Evolutionary conservation across 2,113 vertebrate species (phyloP), one percentile per base, ranked within the genome.

Genomic region (Aldabrachelys gigantea): DNA sequence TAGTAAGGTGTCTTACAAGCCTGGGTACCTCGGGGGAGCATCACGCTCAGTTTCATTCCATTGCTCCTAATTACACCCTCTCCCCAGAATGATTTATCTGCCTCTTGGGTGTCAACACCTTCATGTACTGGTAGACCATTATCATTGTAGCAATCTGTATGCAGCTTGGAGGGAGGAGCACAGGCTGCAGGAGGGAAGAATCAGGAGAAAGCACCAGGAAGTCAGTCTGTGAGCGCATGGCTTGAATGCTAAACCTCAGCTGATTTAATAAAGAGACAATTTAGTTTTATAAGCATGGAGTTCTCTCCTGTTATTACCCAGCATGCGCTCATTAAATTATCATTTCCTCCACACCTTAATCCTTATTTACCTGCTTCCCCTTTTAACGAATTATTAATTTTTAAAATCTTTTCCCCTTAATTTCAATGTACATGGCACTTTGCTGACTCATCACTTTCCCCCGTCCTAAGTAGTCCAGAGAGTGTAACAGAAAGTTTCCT

Each of bases 271-370:
- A 89, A 82, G 89, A 91, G 50, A 21, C 89, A 47, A 80, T 69
- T 94, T 82, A 92, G 82, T 93, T 94, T 83, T 83, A 59, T 69
- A 93, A 87, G 69, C 91, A 87, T 82, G 95, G 96, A 95, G 53
- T 10, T 31, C 56, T 92, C 94, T 87, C 89, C 94, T 91, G 52
- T 91, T 84, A 31, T 80, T 25, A 4, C 82, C 13, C 90, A 57
- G 91, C 89, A 92, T 80, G 89, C 91, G 84, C n/a, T 75, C 21
- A 84, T 72, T 81, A 91, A 95, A 90, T 76, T 87, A 54, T 52
- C 91, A 90, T 89, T 94, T 92, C 90, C 91, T 90, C 94, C 87
- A 84, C 69, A 87, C 85, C 90, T 76, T 76, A 94, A 92, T 90
- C 84, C 88, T 94, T 90, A 75, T 62, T 84, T 89, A 89, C 89